Conservation (phyloP, 2,888 invertebrate species). For the Hirtodrosophila duncani region DNA sequence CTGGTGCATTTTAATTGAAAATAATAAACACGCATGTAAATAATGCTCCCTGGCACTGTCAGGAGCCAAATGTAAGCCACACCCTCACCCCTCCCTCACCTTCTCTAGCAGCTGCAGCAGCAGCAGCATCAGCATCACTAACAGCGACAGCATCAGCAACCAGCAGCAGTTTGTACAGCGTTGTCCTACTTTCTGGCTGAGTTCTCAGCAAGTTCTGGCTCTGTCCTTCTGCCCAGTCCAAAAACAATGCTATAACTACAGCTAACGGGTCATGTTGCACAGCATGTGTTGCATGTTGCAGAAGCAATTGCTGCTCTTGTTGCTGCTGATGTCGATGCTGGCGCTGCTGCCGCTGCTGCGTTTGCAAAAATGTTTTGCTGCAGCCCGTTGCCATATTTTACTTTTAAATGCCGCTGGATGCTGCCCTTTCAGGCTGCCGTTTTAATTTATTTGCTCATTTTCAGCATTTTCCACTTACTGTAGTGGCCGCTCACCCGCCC, state of each 20-base stretch:
- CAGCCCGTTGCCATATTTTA: constrained; percentile 68
- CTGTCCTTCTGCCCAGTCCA: constrained; percentile 20
- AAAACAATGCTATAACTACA: constrained; percentile 37
- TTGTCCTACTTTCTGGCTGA: constrained; percentile 33
- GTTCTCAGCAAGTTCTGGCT: constrained; percentile 32
- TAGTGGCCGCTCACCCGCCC: constrained; percentile 13
- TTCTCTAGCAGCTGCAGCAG: background rate
- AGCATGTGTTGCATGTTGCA: constrained; percentile 71
- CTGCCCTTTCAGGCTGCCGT: constrained; percentile 38
- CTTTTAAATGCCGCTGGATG: constrained; percentile 62
- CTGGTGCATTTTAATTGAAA: constrained; percentile 62
- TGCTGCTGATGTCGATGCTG: constrained; percentile 10
- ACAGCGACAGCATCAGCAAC: no score
- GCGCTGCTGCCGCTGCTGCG: constrained; percentile 33
- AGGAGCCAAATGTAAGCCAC: no score
- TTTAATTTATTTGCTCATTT: constrained; percentile 74
- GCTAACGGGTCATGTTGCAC: constrained; percentile 57
- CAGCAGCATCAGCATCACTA: no score
- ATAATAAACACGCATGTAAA: constrained; percentile 70
- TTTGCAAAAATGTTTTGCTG: constrained; percentile 69
- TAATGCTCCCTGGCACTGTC: constrained; percentile 54
- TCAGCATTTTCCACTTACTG: constrained; percentile 56
- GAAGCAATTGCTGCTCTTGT: constrained; percentile 26
- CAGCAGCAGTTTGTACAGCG: no score
- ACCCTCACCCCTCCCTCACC: constrained; percentile 6